phyloP scores from a whole-genome alignment of 2,797 vertebrate species.

The Calcarius lapponicus region DNA sequence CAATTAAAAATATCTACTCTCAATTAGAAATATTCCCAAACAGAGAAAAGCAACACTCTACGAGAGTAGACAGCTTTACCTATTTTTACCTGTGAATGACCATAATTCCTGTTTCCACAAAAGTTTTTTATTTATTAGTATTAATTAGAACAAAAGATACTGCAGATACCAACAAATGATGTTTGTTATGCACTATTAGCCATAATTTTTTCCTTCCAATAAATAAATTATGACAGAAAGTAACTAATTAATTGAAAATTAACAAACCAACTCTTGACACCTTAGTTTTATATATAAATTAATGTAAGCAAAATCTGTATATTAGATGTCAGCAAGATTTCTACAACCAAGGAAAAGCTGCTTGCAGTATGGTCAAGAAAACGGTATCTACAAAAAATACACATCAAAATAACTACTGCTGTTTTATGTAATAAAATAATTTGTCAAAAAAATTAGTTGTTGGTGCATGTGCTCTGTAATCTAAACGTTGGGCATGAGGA shows the following conservation, averaged over 20 bases:
- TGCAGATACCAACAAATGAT: background rate
- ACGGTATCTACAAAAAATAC: background rate
- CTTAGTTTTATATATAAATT: background rate
- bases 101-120: background rate
- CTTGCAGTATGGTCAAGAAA: background rate
- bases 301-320: background rate
- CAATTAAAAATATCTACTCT: background rate
- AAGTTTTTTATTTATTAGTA: background rate
- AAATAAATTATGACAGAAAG: background rate
- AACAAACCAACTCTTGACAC: background rate
- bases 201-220: background rate
- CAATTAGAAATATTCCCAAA: background rate
- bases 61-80: background rate
- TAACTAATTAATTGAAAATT: background rate
- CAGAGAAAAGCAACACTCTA: background rate
- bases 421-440: background rate
- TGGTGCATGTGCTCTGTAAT: background rate
- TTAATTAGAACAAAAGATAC: background rate
- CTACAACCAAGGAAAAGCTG: background rate
- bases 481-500: fast-evolving
- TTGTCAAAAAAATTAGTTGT: background rate
- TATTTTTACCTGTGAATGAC: background rate
- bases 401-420: background rate
- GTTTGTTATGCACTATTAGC: background rate
- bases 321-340: background rate